A percentile compares a stretch with the other conserved stretches of the same genome.
Conservation (phyloP, 2,113 vertebrate species). For the Suricata suricatta region DNA sequence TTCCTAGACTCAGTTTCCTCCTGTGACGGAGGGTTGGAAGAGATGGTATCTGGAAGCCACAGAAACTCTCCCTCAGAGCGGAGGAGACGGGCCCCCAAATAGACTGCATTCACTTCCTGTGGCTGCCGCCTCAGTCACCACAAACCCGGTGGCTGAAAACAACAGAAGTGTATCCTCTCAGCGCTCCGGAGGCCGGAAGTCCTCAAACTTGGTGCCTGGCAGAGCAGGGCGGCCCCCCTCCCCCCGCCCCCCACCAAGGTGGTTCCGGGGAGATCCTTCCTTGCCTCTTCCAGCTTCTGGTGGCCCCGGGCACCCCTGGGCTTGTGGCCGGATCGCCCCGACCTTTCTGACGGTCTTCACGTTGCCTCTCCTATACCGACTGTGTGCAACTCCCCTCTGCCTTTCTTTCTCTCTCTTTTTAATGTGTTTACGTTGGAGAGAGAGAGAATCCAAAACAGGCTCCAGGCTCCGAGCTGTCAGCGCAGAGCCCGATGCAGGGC, state of each 20-base stretch:
- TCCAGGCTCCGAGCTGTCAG: no score
- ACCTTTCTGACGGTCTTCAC: not conserved
- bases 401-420: not conserved
- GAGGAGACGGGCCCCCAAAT: not conserved
- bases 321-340: not conserved
- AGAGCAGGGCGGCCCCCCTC: not conserved
- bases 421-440: no score
- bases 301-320: not conserved
- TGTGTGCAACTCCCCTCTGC: not conserved
- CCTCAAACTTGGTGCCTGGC: not conserved
- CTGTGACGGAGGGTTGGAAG: not conserved
- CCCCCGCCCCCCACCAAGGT: not conserved
- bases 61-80: not conserved
- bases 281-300: not conserved
- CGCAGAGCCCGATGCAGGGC: no score
- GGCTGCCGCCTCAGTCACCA: not conserved
- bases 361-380: not conserved
- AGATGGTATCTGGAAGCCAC: not conserved
- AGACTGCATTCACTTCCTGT: not conserved
- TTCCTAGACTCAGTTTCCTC: not conserved
- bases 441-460: no score
- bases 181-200: not conserved
- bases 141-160: not conserved
- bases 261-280: not conserved
- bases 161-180: not conserved